Base-by-base conservation (phyloP, 2,888 invertebrate genomes). In the Lasioglossum figueresi region DNA sequence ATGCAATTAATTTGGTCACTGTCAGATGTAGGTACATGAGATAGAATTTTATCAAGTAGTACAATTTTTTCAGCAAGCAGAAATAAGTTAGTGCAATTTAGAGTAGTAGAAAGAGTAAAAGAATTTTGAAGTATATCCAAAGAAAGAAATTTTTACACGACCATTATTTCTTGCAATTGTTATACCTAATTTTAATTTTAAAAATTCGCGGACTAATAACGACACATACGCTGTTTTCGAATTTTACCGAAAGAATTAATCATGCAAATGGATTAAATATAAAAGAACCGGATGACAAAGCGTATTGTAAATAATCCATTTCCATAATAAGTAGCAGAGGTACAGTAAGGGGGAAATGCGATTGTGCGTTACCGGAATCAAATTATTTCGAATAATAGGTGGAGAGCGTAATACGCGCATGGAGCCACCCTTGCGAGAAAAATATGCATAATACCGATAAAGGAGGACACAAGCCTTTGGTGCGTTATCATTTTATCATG, bases 391-490 rank as follows among this genome's bases (percentile, higher is more conserved):
- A 52, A 74, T 71, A 52, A 52, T 37, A 48, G 16, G 6, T 6
- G 77, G 27, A 52, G 34, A 48, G 68, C n/a, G 66, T 66, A 66
- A 66, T 66, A 66, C 66, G 66, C 66, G 31, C 45, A 34, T 45
- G 76, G n/a, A 48, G 37, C 45, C 37, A 34, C 19, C 19, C 48
- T 37, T 43, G 48, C n/a, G 43, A 43, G 48, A 40, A 48, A 48
- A 52, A 77, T 40, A 66, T 66, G 66, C 34, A 27, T 45, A 59
- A 59, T 59, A 70, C 45, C 16, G 52, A 59, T 48, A 43, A 71
- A 80, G 80, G 34, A 43, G 31, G 5, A 34, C 19, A 34, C 27
- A 27, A 73, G n/a, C 27, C 56, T 63, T 48, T 52, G 31, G 23
- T 43, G 40, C 52, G 48, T 48, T 40, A 43, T 70, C 59, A 40